These are phyloP conservation scores for Zaprionus ghesquierei DNA, from an alignment of 1,140 invertebrate species.

Conservation along the genomic window DNA sequence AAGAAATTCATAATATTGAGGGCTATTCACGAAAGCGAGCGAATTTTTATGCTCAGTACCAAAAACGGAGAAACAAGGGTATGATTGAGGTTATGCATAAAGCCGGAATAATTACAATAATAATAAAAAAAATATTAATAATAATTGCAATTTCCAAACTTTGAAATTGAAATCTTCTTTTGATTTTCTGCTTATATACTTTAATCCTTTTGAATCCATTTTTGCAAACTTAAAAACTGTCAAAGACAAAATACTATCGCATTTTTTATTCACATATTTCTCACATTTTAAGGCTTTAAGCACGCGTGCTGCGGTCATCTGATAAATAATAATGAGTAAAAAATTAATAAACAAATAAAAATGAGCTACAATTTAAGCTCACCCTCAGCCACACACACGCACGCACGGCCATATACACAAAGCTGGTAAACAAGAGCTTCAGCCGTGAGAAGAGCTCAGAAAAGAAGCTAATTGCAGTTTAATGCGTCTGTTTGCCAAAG, in stretches of 20 bases:
- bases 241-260: not conserved
- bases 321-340: slow-evolving; percentile 64
- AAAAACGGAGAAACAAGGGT: not conserved
- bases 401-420: not conserved
- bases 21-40: slow-evolving; percentile 36
- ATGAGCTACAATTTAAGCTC: slow-evolving; percentile 13
- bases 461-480: slow-evolving; percentile 69
- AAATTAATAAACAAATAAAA: slow-evolving; percentile 72
- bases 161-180: too few relatives aligned
- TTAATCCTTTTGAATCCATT: not conserved
- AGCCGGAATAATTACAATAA: not conserved
- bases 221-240: not conserved
- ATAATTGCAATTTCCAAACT: too few relatives aligned
- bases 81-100: not conserved
- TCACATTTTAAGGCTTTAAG: slow-evolving; percentile 42
- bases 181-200: too few relatives aligned
- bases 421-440: slow-evolving; percentile 20
- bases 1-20: slow-evolving; percentile 56
- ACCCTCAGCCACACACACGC: not conserved
- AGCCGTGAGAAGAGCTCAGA: slow-evolving; percentile 38
- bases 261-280: slow-evolving; percentile 21
- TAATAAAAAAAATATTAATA: too few relatives aligned
- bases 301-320: slow-evolving; percentile 38
- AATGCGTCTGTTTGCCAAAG: slow-evolving; percentile 70
- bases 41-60: slow-evolving; percentile 15